Base-by-base conservation (phyloP, 2,797 vertebrate genomes). In the Hemibagrus guttatus region DNA sequence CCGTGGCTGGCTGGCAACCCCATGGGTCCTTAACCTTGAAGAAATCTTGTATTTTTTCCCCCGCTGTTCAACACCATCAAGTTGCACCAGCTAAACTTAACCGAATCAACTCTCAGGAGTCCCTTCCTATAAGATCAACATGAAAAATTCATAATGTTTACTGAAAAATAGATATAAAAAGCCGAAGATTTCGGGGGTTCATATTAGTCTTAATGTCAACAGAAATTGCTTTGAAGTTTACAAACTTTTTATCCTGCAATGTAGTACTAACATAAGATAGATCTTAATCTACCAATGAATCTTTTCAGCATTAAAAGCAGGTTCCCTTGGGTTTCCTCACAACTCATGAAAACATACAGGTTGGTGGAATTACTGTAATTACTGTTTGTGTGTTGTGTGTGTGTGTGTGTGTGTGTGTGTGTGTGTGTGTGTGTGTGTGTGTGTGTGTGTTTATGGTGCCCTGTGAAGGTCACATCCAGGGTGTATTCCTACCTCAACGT, bases 1-100 rank as follows among this genome's bases (percentile, higher is more conserved):
- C 42, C 8, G 12, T 58, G 39, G 21, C 42, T 56, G 5, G 21
- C 74, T 35, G 61, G 56, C 63, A 69, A 56, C 52, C 81, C 49
- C 35, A 28, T 31, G 35, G 52, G 39, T 46, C 42, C 6, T 66
- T 87, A 78, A 78, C 72, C 52, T 83, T 78, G 72, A 69, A 58
- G 23, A 76, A 74, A 54, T 39, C 23, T 74, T 52, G 23, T 63
- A 63, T 86, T 84, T 46, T n/a, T 64, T 35, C 74, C 31, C 13
- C 4, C n/a, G 9, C 52, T 35, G 17, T 56, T 58, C 28, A 23
- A 58, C 13, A 35, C 58, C 23, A 58, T 3, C 4, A 26, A 81
- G 13, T 46, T 64, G 12, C 26, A 63, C 23, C 5, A 81, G 59
- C 58, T 63, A n/a, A 46, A 61, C 56, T 39, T 26, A 66, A 63